These are phyloP conservation scores for Metacarcinus magister DNA, from an alignment of 2,888 invertebrate species.

Conservation along the genomic window DNA sequence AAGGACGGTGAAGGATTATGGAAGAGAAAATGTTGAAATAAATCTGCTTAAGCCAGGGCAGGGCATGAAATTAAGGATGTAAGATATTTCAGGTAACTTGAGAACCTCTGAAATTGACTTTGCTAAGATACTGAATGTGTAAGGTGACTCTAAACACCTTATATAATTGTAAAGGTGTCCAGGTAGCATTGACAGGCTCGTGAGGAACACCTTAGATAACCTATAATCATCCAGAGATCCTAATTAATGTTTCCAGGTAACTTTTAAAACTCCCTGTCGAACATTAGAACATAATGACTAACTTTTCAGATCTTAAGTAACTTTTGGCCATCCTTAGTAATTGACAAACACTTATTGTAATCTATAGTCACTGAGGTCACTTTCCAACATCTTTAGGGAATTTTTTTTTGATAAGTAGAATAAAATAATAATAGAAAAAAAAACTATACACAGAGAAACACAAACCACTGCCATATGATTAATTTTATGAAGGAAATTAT, in stretches of 20 bases:
- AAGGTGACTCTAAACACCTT: too few species aligned
- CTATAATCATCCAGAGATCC: not conserved
- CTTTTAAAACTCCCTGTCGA: not conserved
- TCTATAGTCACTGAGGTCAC: not conserved
- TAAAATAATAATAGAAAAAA: not conserved
- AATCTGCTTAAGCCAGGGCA: not conserved
- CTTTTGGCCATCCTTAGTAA: not conserved
- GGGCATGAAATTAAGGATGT: not conserved
- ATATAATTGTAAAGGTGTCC: not conserved
- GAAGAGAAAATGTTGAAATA: not conserved
- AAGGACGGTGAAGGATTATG: not conserved
- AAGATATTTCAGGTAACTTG: not conserved
- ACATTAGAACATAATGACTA: not conserved
- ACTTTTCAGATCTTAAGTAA: not conserved
- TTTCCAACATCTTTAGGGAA: not conserved
- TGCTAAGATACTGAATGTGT: too few species aligned
- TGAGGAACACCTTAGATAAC: not conserved
- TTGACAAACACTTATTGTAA: slow-evolving; percentile 19
- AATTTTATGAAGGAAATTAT: not conserved
- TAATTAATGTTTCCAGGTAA: not conserved
- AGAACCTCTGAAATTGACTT: not conserved
- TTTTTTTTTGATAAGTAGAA: not conserved
- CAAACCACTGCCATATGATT: not conserved
- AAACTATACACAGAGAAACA: not conserved
- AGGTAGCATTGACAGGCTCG: not conserved